Evolutionary conservation across 2,888 invertebrate species (phyloP).

Genomic region (Drosophila siamana): DNA sequence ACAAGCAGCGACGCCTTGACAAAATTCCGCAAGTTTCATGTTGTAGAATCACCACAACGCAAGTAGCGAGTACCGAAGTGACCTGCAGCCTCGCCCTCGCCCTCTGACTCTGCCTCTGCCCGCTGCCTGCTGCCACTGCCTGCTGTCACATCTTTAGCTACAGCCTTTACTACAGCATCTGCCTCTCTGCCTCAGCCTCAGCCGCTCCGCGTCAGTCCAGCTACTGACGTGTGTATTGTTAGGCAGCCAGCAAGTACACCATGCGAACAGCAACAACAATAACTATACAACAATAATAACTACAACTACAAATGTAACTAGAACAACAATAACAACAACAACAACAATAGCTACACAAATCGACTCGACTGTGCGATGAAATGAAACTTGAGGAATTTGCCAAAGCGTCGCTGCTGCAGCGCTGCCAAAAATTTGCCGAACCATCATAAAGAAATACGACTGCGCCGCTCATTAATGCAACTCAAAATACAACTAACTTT

Average conservation of each 20-base stretch:
- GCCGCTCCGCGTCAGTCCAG: constrained; percentile 28
- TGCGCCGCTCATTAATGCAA: constrained; percentile 65
- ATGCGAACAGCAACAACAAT: constrained; percentile 31
- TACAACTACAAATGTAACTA: constrained; percentile 13
- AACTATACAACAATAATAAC: constrained; percentile 27
- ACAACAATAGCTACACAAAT: constrained; percentile 26
- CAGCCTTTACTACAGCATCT: constrained; percentile 1
- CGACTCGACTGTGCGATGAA: constrained; percentile 29
- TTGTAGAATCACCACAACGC: constrained; percentile 35
- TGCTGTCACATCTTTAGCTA: constrained; percentile 10
- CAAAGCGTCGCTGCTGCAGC: constrained; percentile 80
- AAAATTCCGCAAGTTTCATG: constrained; percentile 76
- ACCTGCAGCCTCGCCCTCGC: constrained; percentile 38
- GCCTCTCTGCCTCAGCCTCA: constrained; percentile 21
- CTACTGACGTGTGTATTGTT: constrained; percentile 31
- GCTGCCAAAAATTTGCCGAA: constrained; percentile 51
- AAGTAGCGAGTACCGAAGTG: constrained; percentile 20
- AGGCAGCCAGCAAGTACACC: constrained; percentile 27
- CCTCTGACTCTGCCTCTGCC: constrained; percentile 16
- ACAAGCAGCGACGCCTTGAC: constrained; percentile 81
- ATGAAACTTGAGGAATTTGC: constrained; percentile 79
- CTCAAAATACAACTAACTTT: constrained; percentile 25
- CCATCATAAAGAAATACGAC: constrained; percentile 49
- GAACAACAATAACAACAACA: constrained; percentile 13
- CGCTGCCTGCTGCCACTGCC: too few species aligned